Percentiles rank a stretch among this genome's conserved stretches.
Evolutionary conservation across 2,797 vertebrate genomes (phyloP).

Genomic region (Coranthus polyacanthus): DNA sequence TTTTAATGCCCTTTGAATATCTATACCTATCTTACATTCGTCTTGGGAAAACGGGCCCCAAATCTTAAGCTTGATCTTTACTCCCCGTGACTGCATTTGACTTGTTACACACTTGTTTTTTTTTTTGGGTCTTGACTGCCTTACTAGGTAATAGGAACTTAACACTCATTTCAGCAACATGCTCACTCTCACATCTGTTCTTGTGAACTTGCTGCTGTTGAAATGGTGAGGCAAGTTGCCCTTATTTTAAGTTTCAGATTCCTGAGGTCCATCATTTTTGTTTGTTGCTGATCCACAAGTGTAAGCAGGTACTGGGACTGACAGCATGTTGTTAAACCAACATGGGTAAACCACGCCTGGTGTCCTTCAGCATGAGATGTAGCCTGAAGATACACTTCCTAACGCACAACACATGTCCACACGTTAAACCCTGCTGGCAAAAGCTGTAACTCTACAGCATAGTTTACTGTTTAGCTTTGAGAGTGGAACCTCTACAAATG

Average conservation of each 20-base stretch:
- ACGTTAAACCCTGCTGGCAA: conserved; percentile 28
- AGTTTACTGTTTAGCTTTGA: conserved; percentile 26
- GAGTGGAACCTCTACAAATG: conserved; percentile 24
- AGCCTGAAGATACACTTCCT: conserved; percentile 60
- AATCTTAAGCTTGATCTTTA: conserved; percentile 15
- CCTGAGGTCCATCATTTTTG: conserved; percentile 17
- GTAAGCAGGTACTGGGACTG: conserved; percentile 19
- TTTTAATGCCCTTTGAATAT: not conserved
- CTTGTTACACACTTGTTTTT: conserved; percentile 10
- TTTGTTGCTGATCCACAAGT: conserved; percentile 30
- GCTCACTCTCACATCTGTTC: conserved; percentile 3
- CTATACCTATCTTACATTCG: not conserved
- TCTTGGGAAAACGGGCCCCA: not conserved
- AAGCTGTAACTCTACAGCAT: conserved; percentile 27
- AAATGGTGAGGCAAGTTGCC: not conserved
- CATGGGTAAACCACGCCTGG: conserved; percentile 42
- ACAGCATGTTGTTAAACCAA: conserved; percentile 48
- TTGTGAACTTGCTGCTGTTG: not conserved
- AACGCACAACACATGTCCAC: conserved; percentile 65
- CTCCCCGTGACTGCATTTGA: not conserved
- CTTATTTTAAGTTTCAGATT: conserved; percentile 24
- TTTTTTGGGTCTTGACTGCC: conserved; percentile 17
- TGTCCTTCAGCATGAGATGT: conserved; percentile 56
- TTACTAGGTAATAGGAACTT: not conserved
- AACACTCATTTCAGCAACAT: not conserved